Evolutionary conservation across 2,797 vertebrate species (phyloP).

Genomic region (Microhierax caerulescens): DNA sequence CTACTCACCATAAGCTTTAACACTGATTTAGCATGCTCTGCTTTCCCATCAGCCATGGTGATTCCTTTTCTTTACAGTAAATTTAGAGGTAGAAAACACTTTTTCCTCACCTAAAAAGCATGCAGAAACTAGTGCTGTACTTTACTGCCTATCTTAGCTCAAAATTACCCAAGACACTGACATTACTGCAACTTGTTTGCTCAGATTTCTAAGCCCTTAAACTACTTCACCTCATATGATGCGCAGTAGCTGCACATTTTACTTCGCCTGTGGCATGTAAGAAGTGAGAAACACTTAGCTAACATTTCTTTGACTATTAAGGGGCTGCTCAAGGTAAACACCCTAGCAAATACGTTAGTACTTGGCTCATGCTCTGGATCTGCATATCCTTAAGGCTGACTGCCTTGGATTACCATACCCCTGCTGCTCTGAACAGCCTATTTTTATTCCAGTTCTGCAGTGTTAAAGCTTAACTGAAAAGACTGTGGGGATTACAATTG

Average conservation of each 20-base stretch:
- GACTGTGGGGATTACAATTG: slow-evolving; percentile 1
- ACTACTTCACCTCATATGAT: background rate
- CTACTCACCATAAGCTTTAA: background rate
- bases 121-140: background rate
- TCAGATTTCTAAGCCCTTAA: slow-evolving; percentile 6
- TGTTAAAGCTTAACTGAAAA: background rate
- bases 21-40: background rate
- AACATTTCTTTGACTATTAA: slow-evolving; percentile 5
- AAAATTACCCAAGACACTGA: background rate
- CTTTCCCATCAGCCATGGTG: background rate
- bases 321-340: slow-evolving; percentile 35
- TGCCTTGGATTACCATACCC: slow-evolving; percentile 9
- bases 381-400: slow-evolving; percentile 16
- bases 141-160: background rate
- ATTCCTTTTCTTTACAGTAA: slow-evolving; percentile 36
- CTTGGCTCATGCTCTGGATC: background rate
- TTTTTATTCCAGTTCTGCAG: background rate
- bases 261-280: background rate
- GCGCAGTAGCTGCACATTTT: background rate
- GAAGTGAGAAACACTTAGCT: background rate
- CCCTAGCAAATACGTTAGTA: background rate
- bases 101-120: slow-evolving; percentile 49
- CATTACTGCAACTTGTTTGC: background rate
- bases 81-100: slow-evolving; percentile 19
- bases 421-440: slow-evolving; percentile 1